phyloP scores from a whole-genome alignment of 1,140 invertebrate genomes.

The Magallana gigas region DNA sequence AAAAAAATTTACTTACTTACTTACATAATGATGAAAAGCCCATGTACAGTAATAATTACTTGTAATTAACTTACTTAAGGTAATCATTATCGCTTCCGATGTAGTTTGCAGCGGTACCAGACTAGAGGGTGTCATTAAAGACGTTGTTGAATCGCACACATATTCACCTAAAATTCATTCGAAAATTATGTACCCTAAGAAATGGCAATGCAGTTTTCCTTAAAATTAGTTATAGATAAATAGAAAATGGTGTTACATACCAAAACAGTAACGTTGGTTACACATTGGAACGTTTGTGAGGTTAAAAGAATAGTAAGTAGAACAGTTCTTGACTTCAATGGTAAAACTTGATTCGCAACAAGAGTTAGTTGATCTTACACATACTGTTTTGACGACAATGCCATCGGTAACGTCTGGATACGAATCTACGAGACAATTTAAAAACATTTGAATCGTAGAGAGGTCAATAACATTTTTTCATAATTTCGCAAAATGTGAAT shows the following conservation, averaged over 20 bases:
- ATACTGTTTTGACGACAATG: not conserved
- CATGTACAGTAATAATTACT: too few relatives aligned
- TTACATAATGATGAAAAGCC: too few relatives aligned
- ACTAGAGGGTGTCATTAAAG: too few relatives aligned
- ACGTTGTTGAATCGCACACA: too few relatives aligned
- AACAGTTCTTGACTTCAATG: conserved; percentile 16
- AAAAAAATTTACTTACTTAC: too few relatives aligned
- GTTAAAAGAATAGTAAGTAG: not conserved
- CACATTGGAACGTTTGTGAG: not conserved
- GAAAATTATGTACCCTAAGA: not conserved
- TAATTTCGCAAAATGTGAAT: too few relatives aligned
- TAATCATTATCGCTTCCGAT: too few relatives aligned
- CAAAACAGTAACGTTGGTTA: not conserved
- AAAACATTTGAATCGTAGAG: too few relatives aligned
- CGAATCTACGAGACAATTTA: not conserved
- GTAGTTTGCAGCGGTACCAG: too few relatives aligned
- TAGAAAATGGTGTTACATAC: not conserved
- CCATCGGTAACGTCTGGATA: not conserved
- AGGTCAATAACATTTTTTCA: too few relatives aligned
- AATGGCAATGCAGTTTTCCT: not conserved
- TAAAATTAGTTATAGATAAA: not conserved
- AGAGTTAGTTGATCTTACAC: not conserved
- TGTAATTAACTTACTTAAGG: too few relatives aligned
- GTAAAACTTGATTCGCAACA: conserved; percentile 5
- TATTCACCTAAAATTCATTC: too few relatives aligned